These are phyloP conservation scores for Sthenelais limicola DNA, from an alignment of 2,888 invertebrate genomes.

Conservation along the genomic window DNA sequence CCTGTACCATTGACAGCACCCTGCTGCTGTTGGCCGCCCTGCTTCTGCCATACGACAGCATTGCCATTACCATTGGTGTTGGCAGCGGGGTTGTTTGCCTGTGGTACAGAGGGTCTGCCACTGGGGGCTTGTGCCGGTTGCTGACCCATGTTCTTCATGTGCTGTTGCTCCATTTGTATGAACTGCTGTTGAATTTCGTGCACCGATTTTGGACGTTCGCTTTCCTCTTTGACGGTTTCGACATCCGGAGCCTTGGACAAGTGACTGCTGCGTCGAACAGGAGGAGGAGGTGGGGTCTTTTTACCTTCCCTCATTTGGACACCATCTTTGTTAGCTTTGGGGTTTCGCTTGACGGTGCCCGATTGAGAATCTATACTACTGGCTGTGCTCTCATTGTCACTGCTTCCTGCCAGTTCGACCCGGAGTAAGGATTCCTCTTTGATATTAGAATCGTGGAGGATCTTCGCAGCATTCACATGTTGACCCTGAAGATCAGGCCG, in stretches of 20 bases:
- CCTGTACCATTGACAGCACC: constrained; percentile 6
- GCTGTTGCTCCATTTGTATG: constrained; percentile 9
- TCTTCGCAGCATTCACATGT: constrained; percentile 43
- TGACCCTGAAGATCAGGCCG: constrained; percentile 57
- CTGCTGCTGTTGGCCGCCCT: not conserved
- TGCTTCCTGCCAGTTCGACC: not conserved
- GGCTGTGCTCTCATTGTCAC: constrained; percentile 42
- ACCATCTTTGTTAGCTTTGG: constrained; percentile 18
- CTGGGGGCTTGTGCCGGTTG: not conserved
- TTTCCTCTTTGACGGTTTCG: constrained; percentile 5
- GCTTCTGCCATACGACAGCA: constrained; percentile 12
- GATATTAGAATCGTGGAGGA: constrained; percentile 29
- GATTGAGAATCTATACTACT: constrained; percentile 44
- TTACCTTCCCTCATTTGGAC: constrained; percentile 29
- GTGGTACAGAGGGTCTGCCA: not conserved
- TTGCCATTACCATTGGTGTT: not conserved
- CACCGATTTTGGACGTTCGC: constrained; percentile 9
- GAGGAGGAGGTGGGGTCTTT: constrained; percentile 39
- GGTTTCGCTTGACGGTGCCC: not conserved
- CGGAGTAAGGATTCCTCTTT: constrained; percentile 8
- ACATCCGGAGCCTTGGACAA: constrained; percentile 27
- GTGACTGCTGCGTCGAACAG: constrained; percentile 25
- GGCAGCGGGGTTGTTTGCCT: not conserved
- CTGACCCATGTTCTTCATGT: not conserved
- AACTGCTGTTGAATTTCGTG: constrained; percentile 30